Evolutionary conservation across 2,113 vertebrate species (phyloP), one percentile per base, ranked within the genome.

Genomic region (Siniperca chuatsi): DNA sequence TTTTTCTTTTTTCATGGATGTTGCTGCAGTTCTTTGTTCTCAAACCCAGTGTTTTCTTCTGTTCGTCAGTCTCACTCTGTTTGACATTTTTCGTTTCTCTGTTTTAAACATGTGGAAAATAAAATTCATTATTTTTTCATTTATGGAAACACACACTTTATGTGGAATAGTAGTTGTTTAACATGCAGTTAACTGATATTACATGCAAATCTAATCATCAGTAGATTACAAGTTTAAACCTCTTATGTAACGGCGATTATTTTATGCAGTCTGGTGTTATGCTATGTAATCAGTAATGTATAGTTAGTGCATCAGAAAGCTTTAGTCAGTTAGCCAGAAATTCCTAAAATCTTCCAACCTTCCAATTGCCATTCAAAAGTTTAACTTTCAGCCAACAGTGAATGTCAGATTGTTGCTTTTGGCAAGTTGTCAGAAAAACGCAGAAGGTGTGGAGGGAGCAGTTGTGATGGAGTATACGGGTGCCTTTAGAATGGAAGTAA

Each of bases 161-260:
- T 46, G 21, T 64, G 11, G 20, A n/a, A 23, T 29, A 33, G 18
- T 21, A 7, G 46, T 25, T 50, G 3, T 58, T 75, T 68, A 70
- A 6, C 21, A n/a, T 48, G 35, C 74, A 65, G 29, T 78, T 44
- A 12, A 33, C 23, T n/a, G 29, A 64, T 60, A 29, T 62, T 13
- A 12, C 68, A 57, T 83, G 35, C 58, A 77, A 60, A 75, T 60
- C 52, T 83, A 13, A 74, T 40, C 57, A 71, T 58, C n/a, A 50
- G 68, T 78, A 69, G 76, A 89, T 85, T 65, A 83, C 13, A 6
- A 80, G 52, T 71, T 67, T 58, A 86, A 83, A 69, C 52, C 82
- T 57, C 73, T 89, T 91, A 87, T 78, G 58, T 89, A 86, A 87
- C 58, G 0, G 20, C 6, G 77, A 72, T 84, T 83, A 68, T 86